A percentile compares a stretch with the other conserved stretches of the same genome.
phyloP scores from a whole-genome alignment of 2,113 vertebrate species.

The Hipposideros armiger region DNA sequence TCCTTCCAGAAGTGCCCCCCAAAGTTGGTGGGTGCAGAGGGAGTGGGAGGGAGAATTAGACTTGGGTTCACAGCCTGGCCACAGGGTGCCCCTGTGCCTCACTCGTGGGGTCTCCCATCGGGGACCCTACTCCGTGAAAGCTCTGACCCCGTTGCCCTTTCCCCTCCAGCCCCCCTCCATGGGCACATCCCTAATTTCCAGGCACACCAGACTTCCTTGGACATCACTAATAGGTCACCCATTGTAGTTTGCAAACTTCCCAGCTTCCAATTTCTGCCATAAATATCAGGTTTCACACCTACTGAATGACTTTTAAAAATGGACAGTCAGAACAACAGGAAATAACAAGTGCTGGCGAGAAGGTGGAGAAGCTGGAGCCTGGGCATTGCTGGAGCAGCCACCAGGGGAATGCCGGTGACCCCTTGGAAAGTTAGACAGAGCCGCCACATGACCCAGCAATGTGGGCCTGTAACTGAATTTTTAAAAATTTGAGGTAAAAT shows the following conservation, averaged over 20 bases:
- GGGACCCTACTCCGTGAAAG: fast-evolving
- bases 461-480: background rate
- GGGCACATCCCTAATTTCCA: fast-evolving
- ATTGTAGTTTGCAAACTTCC: background rate
- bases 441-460: fast-evolving
- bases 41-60: background rate
- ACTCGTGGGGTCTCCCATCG: background rate
- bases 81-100: background rate
- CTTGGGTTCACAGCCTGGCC: background rate
- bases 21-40: background rate
- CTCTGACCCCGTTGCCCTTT: background rate
- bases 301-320: background rate
- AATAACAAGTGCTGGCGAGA: background rate
- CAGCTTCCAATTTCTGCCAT: background rate
- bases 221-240: background rate
- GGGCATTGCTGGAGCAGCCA: fast-evolving
- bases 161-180: background rate
- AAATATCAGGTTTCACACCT: background rate
- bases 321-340: too few relatives aligned
- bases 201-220: background rate
- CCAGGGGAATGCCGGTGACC: too few relatives aligned
- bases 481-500: background rate
- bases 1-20: background rate
- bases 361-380: background rate
- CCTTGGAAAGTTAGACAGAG: too few relatives aligned